These are phyloP conservation scores for Cephalopholis sonnerati DNA, from an alignment of 2,113 vertebrate genomes.

Conservation along the genomic window DNA sequence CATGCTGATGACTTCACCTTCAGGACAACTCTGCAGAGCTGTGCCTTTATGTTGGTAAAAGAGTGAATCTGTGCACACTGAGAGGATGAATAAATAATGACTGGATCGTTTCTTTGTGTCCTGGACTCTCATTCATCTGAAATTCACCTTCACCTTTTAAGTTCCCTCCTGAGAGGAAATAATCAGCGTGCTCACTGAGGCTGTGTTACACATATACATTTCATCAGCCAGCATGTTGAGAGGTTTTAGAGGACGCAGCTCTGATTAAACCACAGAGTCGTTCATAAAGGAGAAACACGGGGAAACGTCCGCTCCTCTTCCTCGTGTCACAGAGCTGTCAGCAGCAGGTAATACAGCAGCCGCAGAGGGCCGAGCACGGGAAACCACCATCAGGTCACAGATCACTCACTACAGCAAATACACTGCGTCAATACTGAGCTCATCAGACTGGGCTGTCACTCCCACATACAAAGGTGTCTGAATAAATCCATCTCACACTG, in stretches of 20 bases:
- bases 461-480: not conserved
- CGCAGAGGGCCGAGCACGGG: not conserved
- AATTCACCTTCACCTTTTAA: not conserved
- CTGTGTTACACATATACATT: not conserved
- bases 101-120: conserved; percentile 1
- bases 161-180: not conserved
- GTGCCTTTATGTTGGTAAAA: not conserved
- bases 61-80: not conserved
- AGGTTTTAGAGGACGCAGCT: conserved; percentile 1
- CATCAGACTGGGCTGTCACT: conserved; percentile 13
- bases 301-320: conserved; percentile 28
- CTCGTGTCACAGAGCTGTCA: conserved; percentile 55
- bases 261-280: conserved; percentile 31
- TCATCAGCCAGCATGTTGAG: conserved; percentile 4
- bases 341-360: conserved; percentile 57
- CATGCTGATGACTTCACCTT: not conserved
- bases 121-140: conserved; percentile 13
- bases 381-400: conserved; percentile 16
- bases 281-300: not conserved
- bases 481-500: conserved; percentile 14
- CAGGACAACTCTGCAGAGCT: not conserved
- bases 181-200: not conserved
- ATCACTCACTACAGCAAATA: conserved; percentile 26
- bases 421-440: conserved; percentile 13
- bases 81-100: not conserved